Base-by-base conservation (phyloP, 2,888 invertebrate species). In the Anthrax anthrax region DNA sequence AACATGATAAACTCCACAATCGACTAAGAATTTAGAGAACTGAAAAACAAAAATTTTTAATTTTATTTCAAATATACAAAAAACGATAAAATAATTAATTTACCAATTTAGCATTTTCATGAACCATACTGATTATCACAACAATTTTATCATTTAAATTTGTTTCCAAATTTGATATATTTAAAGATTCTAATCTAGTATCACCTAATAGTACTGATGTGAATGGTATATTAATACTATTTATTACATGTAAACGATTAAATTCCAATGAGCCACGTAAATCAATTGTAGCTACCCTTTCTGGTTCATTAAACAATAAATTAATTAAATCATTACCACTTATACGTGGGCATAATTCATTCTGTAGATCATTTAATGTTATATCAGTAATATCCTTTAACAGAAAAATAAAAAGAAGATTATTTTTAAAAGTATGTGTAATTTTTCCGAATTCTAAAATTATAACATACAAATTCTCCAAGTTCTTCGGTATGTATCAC, bases 161-260 rank as follows among this genome's bases (percentile, higher is more conserved):
- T 8, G 71, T 69, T 47, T 73, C 73, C 43, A 76, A 67, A 46
- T 80, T 76, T 17, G 77, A 74, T 3, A 77, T 67, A 13, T 86
- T 80, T 4, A 85, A 69, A 14, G 80, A 77, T 53, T 85, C 81
- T 9, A 86, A 65, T 55, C 83, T 79, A 43, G 73, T 75, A 51
- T 80, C 78, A 0, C 79, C 78, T 43, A 84, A 71, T 50, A 80
- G 79, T 1, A 90, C 81, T 17, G 83, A 80, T 40, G 83, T 81
- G 67, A 85, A 87, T 4, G 94, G 92, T 59, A 95, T 81, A 69
- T 91, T 94, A 44, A 92, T 77, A 63, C 91, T 90, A 43, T 80
- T 80, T 14, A 78, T 77, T 46, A 94, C 76, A 50, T 84, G 80
- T 46, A 84, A 84, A 56, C 86, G 78, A 50, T 81, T 79, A 63